Percentiles rank a stretch among this genome's conserved stretches.
These are phyloP conservation scores for Caenorhabditis afra DNA, from an alignment of 2,888 invertebrate genomes.

Conservation along the genomic window DNA sequence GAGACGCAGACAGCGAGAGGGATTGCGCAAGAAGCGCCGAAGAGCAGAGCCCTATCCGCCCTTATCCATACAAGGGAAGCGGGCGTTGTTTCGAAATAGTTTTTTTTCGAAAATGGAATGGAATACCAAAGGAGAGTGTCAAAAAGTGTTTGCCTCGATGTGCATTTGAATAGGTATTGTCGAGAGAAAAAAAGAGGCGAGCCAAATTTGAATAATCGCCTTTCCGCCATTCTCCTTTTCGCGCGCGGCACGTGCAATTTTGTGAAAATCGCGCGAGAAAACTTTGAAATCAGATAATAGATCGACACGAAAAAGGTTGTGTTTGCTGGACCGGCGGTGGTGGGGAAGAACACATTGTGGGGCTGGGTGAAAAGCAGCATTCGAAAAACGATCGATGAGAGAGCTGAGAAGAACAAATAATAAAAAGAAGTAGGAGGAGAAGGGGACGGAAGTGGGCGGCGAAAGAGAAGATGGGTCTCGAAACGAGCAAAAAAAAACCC, in stretches of 20 bases:
- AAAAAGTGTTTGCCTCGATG: neutral
- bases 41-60: neutral
- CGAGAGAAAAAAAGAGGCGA: neutral
- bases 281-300: neutral
- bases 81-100: neutral
- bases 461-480: neutral
- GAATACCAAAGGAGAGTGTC: neutral
- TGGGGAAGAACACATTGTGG: too few relatives aligned
- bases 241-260: neutral
- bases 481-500: neutral
- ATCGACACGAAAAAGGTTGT: neutral
- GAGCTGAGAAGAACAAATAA: conserved; percentile 6
- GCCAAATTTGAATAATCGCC: conserved; percentile 24
- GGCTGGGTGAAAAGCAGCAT: too few relatives aligned
- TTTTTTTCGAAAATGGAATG: too few relatives aligned
- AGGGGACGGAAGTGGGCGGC: neutral
- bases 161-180: too few relatives aligned
- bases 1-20: neutral
- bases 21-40: neutral
- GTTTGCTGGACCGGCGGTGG: too few relatives aligned
- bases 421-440: conserved; percentile 3
- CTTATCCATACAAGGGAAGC: neutral
- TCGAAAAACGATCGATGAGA: conserved; percentile 2
- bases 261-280: neutral
- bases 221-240: neutral